Evolutionary conservation across 2,113 vertebrate species (phyloP).

Genomic region (Galemys pyrenaicus): DNA sequence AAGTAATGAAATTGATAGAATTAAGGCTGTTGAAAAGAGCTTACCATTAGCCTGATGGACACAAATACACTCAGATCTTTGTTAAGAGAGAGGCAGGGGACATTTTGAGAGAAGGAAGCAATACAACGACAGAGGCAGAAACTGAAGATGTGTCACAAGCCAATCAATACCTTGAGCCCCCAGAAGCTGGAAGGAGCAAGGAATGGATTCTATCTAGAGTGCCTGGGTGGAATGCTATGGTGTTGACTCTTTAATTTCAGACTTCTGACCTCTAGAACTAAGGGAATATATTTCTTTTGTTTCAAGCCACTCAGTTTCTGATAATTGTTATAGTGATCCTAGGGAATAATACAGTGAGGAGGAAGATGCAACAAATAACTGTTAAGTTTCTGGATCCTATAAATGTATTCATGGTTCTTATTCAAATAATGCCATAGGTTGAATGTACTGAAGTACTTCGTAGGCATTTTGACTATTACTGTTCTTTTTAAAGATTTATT

Average conservation of each 20-base stretch:
- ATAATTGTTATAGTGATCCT: neutral
- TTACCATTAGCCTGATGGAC: neutral
- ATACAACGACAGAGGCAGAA: neutral
- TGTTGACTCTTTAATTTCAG: neutral
- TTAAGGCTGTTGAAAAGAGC: neutral
- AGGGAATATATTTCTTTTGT: neutral
- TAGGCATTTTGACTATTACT: neutral
- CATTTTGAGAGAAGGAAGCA: neutral
- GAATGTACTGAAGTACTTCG: neutral
- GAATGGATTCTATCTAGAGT: neutral
- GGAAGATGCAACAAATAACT: neutral
- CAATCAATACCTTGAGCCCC: neutral
- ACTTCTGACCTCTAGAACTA: neutral
- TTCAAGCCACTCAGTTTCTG: neutral
- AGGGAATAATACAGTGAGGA: neutral
- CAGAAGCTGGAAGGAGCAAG: neutral
- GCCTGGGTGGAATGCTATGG: neutral
- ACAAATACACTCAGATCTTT: neutral
- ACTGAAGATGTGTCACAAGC: neutral
- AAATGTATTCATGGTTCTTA: neutral
- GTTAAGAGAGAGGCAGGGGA: neutral
- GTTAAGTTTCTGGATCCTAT: neutral
- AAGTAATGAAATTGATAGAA: neutral
- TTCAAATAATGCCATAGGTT: neutral
- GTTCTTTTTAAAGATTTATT: no score